Base-by-base conservation (phyloP, 1,140 invertebrate genomes). In the Phthorimaea operculella region DNA sequence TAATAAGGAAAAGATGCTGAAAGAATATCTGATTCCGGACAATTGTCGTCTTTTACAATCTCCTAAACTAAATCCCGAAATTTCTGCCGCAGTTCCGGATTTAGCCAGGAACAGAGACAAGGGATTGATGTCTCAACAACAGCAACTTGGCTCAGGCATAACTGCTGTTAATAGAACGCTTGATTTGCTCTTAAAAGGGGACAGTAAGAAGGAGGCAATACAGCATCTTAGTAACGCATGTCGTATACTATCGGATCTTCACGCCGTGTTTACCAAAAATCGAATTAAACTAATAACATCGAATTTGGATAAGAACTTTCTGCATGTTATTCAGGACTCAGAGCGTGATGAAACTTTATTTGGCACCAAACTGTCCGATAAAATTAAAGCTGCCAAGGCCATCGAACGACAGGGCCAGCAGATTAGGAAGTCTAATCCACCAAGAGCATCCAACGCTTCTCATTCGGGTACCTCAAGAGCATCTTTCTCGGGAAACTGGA, bases 301-400 rank as follows among this genome's bases (percentile, higher is more conserved):
- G 45, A 48, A 48, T 4, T 11, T 16, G 17, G 21, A 28, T 28
- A 28, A 28, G 21, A 28, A 15, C 14, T 42, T 42, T 42, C 39
- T 42, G 1, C 39, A 42, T 42, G 39, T 42, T 42, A 42, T 15
- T 6, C 21, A 48, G 16, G 45, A 48, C 4, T 16, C 45, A 10
- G 45, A 48, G 17, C 45, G 45, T 48, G 45, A 48, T 18, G 45
- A 48, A 15, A 48, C 45, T 4, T 18, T 48, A 15, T 48, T 48
- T 48, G 45, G 45, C 16, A 48, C 9, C 45, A 16, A 15, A 18
- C 10, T 48, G 16, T 48, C 45, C 2, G 45, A 48, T 4, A 48
- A 48, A 18, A 48, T 48, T 16, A 48, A 48, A 18, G 45, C 45
- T 18, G 17, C 14, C 17, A 48, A 48, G 16, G 45, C 45, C 2